phyloP scores from a whole-genome alignment of 1,140 invertebrate genomes.

The Lordiphosa clarofinis region DNA sequence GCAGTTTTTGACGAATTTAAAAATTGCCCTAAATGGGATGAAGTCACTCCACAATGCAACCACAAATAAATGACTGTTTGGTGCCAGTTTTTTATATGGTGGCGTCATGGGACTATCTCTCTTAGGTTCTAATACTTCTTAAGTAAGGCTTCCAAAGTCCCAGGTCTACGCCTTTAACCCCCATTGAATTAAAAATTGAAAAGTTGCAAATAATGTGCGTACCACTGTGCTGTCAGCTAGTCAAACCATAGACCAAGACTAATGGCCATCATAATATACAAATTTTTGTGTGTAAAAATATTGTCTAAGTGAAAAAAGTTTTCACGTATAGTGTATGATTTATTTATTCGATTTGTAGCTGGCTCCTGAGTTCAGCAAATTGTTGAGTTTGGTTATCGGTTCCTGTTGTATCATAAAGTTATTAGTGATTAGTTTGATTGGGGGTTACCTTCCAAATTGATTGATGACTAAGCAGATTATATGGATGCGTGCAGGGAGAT shows the following conservation, averaged over 20 bases:
- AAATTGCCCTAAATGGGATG: too few relatives aligned
- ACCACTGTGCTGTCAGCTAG: constrained; percentile 21
- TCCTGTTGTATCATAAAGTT: constrained; percentile 32
- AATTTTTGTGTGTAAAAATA: constrained; percentile 57
- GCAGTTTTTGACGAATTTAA: too few relatives aligned
- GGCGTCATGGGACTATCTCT: too few relatives aligned
- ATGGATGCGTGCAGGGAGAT: constrained; percentile 9
- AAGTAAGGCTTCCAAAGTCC: too few relatives aligned
- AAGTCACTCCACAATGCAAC: too few relatives aligned
- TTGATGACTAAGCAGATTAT: constrained; percentile 30
- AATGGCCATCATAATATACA: constrained; percentile 55
- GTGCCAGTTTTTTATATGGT: too few relatives aligned
- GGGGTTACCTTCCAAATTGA: constrained; percentile 35
- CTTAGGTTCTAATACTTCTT: too few relatives aligned
- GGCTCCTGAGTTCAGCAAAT: constrained; percentile 12
- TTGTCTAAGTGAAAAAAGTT: constrained; percentile 71
- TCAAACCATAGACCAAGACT: constrained; percentile 30
- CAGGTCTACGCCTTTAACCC: too few relatives aligned
- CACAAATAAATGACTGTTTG: too few relatives aligned
- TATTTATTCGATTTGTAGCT: constrained; percentile 65
- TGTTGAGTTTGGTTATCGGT: constrained; percentile 46
- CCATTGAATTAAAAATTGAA: too few relatives aligned
- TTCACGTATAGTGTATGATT: constrained; percentile 69
- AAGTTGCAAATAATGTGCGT: neutral
- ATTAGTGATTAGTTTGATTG: constrained; percentile 68